These are phyloP conservation scores for Acridotheres tristis DNA, from an alignment of 2,797 vertebrate genomes.

Conservation along the genomic window DNA sequence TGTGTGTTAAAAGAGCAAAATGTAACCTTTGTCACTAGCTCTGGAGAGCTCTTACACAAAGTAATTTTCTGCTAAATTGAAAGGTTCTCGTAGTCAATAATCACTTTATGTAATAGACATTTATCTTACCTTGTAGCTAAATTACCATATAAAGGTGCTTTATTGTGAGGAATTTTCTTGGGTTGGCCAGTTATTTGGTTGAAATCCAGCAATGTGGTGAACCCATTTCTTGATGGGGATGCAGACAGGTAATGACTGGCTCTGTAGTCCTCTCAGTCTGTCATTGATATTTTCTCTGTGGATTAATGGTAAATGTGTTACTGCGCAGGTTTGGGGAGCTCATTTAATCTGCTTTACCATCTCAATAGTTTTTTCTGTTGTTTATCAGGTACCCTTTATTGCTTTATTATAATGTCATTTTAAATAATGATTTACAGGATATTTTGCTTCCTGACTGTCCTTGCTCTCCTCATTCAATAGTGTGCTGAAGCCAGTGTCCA, in stretches of 20 bases:
- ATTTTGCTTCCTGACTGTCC: not conserved
- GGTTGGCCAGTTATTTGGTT: constrained; percentile 2
- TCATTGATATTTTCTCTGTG: not conserved
- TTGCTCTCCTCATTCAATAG: not conserved
- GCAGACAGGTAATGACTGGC: not conserved
- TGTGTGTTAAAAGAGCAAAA: constrained; percentile 17
- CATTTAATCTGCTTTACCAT: not conserved
- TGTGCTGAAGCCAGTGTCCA: not conserved
- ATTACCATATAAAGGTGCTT: constrained; percentile 55
- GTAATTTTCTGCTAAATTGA: constrained; percentile 55
- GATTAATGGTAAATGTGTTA: not conserved
- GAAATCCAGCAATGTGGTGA: constrained; percentile 10
- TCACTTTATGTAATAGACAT: constrained; percentile 57
- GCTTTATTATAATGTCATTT: not conserved
- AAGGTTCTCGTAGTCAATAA: constrained; percentile 62
- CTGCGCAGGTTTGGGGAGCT: not conserved
- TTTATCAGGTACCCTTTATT: not conserved
- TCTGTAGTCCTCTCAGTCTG: not conserved
- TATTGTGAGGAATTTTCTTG: constrained; percentile 29
- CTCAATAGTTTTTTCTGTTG: not conserved
- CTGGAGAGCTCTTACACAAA: constrained; percentile 26
- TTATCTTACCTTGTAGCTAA: constrained; percentile 33
- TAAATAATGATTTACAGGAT: not conserved
- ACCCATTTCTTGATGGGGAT: not conserved
- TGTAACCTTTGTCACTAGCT: constrained; percentile 40